Evolutionary conservation across 2,797 vertebrate genomes (phyloP).

Genomic region (Hephaestus fuliginosus): DNA sequence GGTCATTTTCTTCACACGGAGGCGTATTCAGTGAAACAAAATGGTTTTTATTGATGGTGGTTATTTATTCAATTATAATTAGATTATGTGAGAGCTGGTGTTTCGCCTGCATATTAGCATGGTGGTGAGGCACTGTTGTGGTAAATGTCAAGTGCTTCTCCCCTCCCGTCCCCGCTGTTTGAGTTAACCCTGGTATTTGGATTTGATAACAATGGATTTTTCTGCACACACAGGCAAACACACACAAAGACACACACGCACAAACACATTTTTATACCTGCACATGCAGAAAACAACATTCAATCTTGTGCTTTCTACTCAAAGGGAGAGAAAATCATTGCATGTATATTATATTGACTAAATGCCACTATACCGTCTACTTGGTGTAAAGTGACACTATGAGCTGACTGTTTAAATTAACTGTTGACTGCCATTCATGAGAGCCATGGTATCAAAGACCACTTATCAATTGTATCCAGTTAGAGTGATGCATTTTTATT

Average conservation of each 20-base stretch:
- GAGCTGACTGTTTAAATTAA: slow-evolving; percentile 45
- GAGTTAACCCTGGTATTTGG: slow-evolving; percentile 68
- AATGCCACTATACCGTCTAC: slow-evolving; percentile 48
- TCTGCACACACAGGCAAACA: slow-evolving; percentile 18
- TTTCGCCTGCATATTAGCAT: slow-evolving; percentile 55
- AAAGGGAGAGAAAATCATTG: slow-evolving; percentile 43
- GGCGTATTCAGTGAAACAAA: slow-evolving; percentile 42
- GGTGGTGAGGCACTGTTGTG: slow-evolving; percentile 50
- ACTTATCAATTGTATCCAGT: neutral
- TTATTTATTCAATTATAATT: slow-evolving; percentile 70
- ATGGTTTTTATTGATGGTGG: slow-evolving; percentile 36
- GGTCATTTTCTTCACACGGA: slow-evolving; percentile 22
- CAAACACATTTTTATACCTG: neutral
- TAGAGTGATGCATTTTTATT: slow-evolving; percentile 10
- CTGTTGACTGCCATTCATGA: slow-evolving; percentile 21
- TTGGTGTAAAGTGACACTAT: slow-evolving; percentile 49
- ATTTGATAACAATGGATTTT: slow-evolving; percentile 72
- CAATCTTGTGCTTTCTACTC: slow-evolving; percentile 12
- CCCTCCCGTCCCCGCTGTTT: slow-evolving; percentile 54
- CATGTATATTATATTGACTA: slow-evolving; percentile 49
- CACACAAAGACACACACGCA: neutral
- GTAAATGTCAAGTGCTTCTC: slow-evolving; percentile 78
- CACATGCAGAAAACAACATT: slow-evolving; percentile 4
- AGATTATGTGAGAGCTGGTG: slow-evolving; percentile 52
- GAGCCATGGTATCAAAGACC: slow-evolving; percentile 17